A percentile compares a stretch with the other conserved stretches of the same genome.
Evolutionary conservation across 2,888 invertebrate genomes (phyloP).

Genomic region (Temnothorax rugatulus): DNA sequence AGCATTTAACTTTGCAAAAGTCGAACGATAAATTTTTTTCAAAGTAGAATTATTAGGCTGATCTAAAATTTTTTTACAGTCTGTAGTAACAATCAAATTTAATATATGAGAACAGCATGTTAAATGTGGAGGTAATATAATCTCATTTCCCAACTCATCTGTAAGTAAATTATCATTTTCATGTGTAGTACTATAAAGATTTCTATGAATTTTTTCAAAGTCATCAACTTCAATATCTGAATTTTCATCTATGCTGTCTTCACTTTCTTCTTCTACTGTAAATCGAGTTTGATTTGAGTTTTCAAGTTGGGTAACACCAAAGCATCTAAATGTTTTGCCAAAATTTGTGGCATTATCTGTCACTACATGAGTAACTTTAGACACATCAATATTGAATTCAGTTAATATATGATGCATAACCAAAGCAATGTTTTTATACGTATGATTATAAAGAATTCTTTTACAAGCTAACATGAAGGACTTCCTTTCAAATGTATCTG

Average conservation of each 20-base stretch:
- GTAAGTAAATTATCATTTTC: no score
- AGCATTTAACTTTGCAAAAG: conserved; percentile 9
- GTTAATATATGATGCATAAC: neutral
- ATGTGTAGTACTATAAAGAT: no score
- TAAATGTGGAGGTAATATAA: conserved; percentile 10
- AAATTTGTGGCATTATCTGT: conserved; percentile 27
- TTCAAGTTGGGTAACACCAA: conserved; percentile 5
- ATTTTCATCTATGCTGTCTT: neutral
- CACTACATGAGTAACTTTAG: conserved; percentile 14
- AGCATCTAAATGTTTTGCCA: conserved; percentile 16
- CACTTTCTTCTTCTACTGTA: neutral
- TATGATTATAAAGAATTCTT: conserved; percentile 19
- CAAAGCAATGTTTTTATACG: conserved; percentile 17
- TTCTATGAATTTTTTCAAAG: no score
- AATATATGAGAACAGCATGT: neutral
- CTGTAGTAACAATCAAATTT: neutral
- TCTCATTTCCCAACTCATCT: neutral
- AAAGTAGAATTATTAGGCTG: neutral
- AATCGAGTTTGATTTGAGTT: neutral
- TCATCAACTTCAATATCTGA: conserved; percentile 2
- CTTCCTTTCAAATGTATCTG: neutral
- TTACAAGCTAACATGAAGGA: neutral
- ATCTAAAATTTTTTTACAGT: conserved; percentile 11
- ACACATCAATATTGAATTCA: conserved; percentile 2
- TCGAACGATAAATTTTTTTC: conserved; percentile 1